phyloP scores from a whole-genome alignment of 2,113 vertebrate species.

The Phycodurus eques region DNA sequence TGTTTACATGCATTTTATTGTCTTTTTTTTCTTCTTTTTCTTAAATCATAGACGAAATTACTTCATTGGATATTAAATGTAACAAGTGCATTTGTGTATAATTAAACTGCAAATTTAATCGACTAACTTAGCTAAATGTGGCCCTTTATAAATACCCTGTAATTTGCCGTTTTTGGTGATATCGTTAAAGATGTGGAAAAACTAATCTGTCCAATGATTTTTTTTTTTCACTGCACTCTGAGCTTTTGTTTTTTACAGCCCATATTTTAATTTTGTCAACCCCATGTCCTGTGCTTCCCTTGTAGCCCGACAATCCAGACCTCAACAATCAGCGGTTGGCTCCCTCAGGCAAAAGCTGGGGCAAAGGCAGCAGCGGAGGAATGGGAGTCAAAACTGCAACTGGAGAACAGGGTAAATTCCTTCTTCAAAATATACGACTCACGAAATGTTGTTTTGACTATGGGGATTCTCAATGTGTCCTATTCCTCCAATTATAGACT shows the following conservation, averaged over 20 bases:
- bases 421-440: not conserved
- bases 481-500: conserved; percentile 62
- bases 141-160: too few species aligned
- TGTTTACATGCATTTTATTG: too few species aligned
- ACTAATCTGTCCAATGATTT: too few species aligned
- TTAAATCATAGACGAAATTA: too few species aligned
- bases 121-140: too few species aligned
- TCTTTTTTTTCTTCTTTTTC: too few species aligned
- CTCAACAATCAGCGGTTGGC: conserved; percentile 91
- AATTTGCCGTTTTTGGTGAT: too few species aligned
- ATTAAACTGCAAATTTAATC: too few species aligned
- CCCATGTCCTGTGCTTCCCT: not conserved
- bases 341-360: conserved; percentile 91
- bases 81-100: too few species aligned
- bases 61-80: too few species aligned
- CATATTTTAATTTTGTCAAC: not conserved
- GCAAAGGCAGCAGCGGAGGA: conserved; percentile 94
- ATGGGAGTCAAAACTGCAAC: conserved; percentile 81
- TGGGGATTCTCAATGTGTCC: not conserved
- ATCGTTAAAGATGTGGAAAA: too few species aligned
- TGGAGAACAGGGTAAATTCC: conserved; percentile 76
- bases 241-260: not conserved
- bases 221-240: too few species aligned
- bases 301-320: conserved; percentile 85
- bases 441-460: not conserved